Evolutionary conservation across 2,888 invertebrate genomes (phyloP).

Genomic region (Stenolophus ochropezus): DNA sequence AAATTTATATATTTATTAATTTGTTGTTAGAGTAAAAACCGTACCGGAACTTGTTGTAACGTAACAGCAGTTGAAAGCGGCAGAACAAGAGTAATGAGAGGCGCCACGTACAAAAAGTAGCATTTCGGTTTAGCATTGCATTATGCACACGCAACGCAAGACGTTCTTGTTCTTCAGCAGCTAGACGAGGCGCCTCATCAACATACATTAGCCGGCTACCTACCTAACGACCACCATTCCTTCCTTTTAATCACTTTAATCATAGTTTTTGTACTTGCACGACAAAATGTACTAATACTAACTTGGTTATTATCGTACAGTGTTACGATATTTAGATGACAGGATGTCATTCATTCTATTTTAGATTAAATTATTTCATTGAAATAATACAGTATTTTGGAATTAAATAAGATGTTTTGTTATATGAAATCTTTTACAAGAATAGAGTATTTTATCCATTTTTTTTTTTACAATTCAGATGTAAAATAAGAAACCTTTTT

Average conservation of each 20-base stretch:
- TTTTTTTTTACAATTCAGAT: too few relatives aligned
- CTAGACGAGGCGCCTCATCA: background rate
- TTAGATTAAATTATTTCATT: background rate
- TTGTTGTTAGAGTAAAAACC: slow-evolving; percentile 3
- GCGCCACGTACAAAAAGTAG: slow-evolving; percentile 26
- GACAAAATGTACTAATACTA: background rate
- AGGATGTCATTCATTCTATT: background rate
- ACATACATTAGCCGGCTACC: background rate
- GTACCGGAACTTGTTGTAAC: background rate
- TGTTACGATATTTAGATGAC: background rate
- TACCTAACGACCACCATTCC: background rate
- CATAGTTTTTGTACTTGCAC: background rate
- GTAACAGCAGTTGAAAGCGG: slow-evolving; percentile 8
- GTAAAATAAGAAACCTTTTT: too few relatives aligned
- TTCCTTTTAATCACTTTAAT: background rate
- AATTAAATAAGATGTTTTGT: too few relatives aligned
- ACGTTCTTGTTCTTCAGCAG: slow-evolving; percentile 5
- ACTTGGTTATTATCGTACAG: background rate
- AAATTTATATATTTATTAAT: background rate
- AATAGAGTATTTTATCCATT: too few relatives aligned
- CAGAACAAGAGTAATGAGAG: slow-evolving; percentile 11
- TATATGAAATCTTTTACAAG: too few relatives aligned
- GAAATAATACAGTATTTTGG: too few relatives aligned
- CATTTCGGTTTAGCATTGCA: slow-evolving; percentile 14
- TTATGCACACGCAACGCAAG: slow-evolving; percentile 42